A percentile compares a stretch with the other conserved stretches of the same genome.
phyloP scores from a whole-genome alignment of 1,140 invertebrate genomes.

The Microvelia longipes region DNA sequence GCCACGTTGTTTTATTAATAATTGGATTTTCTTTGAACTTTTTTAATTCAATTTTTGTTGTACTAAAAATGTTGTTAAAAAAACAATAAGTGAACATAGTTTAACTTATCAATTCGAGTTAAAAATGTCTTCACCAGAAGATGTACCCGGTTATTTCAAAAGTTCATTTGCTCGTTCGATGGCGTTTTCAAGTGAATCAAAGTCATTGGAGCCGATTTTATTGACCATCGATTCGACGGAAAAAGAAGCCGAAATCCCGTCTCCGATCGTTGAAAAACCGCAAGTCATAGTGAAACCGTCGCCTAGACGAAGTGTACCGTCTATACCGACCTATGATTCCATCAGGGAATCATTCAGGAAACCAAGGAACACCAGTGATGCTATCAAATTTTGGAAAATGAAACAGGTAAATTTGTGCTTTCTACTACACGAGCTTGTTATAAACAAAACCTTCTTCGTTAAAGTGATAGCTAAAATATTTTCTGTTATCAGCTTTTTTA shows the following conservation, averaged over 20 bases:
- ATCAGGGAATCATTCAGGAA: constrained; percentile 11
- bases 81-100: neutral
- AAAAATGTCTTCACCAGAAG: constrained; percentile 25
- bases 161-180: constrained; percentile 33
- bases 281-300: neutral
- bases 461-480: too few relatives aligned
- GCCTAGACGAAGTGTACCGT: constrained; percentile 10
- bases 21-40: neutral
- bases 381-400: constrained; percentile 18
- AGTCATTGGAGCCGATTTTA: constrained; percentile 33
- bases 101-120: neutral
- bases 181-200: constrained; percentile 28
- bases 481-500: too few relatives aligned
- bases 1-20: neutral
- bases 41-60: neutral
- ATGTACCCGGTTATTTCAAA: constrained; percentile 32
- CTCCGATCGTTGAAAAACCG: neutral
- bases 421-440: neutral
- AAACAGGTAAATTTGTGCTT: constrained; percentile 15
- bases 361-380: constrained; percentile 11
- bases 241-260: constrained; percentile 18
- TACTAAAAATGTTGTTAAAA: neutral
- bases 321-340: constrained; percentile 12
- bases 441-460: too few relatives aligned
- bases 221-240: constrained; percentile 22